Evolutionary conservation across 2,797 vertebrate species (phyloP), one percentile per base, ranked within the genome.

Genomic region (Botia almorhae): DNA sequence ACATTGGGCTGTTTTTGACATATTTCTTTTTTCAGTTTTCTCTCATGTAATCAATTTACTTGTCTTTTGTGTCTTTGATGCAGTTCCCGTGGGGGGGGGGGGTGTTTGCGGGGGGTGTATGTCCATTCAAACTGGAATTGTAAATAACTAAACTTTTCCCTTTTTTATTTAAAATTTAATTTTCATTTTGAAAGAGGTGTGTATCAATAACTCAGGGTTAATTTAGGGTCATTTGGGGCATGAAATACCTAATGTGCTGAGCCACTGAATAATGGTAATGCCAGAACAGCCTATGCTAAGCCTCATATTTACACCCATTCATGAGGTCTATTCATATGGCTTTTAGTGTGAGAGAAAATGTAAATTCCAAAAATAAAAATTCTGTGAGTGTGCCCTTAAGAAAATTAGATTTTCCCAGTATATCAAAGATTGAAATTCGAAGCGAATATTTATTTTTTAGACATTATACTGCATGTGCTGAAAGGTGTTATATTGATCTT

Each of bases 11-110:
- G 33, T 12, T 68, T 13, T 73, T 23, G 19, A 14, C 50, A 29
- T 46, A 46, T 11, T 46, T 10, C 43, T 73, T 14, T 36, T 58
- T 23, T 48, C 16, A 0, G 50, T 43, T 51, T 68, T 72, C 6
- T 73, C 46, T 68, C 58, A 50, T 60, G 68, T 69, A 61, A 81
- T 14, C 14, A 39, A 29, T 55, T 78, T 43, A n/a, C 53, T 19
- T 23, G n/a, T 19, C 43, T 63, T 43, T 64, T 50, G 63, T 69
- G 75, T 55, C 70, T 70, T 82, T 69, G 69, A 67, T 16, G 55
- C 69, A 78, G 75, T 29, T 36, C 12, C 11, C 10, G 10, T 46
- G n/a, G n/a, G n/a, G n/a, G n/a, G n/a, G n/a, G n/a, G n/a, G n/a
- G n/a, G n/a, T n/a, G n/a, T n/a, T n/a, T n/a, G n/a, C n/a, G n/a